A percentile compares a stretch with the other conserved stretches of the same genome.
Conservation (phyloP, 2,113 vertebrate species). For the Caranx melampygus region DNA sequence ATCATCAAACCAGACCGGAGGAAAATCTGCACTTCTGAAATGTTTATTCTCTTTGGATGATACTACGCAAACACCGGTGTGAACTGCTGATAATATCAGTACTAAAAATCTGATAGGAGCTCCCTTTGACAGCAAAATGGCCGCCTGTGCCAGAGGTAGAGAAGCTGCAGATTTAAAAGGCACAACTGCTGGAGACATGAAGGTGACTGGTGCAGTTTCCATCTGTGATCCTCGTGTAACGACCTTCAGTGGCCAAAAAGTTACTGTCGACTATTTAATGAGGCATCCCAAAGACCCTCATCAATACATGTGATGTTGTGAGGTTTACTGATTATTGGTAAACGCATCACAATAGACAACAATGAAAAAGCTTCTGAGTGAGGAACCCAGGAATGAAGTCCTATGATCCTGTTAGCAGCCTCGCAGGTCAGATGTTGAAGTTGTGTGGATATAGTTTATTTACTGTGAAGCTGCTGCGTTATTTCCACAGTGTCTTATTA, state of each 20-base stretch:
- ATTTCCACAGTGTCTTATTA: no score
- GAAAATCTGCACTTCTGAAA: slow-evolving; percentile 35
- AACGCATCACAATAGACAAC: neutral
- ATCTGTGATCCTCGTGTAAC: neutral
- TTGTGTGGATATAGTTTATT: no score
- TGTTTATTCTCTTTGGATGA: neutral
- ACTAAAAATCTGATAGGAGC: neutral
- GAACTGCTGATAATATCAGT: neutral
- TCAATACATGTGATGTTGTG: neutral
- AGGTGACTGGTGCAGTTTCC: neutral
- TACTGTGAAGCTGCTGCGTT: no score
- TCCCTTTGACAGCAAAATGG: neutral
- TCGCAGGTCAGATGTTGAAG: no score
- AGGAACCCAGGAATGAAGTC: neutral
- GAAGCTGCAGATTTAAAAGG: slow-evolving; percentile 8
- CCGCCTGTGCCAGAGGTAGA: slow-evolving; percentile 35
- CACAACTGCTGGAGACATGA: neutral
- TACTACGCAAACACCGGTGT: neutral
- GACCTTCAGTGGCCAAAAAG: neutral
- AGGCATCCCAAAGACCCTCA: neutral
- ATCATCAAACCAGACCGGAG: neutral
- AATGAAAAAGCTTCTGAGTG: neutral
- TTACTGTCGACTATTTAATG: neutral
- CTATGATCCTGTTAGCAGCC: neutral
- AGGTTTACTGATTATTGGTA: neutral